Conservation (phyloP, 2,888 invertebrate species). For the Disparrhopalites patrizii region DNA sequence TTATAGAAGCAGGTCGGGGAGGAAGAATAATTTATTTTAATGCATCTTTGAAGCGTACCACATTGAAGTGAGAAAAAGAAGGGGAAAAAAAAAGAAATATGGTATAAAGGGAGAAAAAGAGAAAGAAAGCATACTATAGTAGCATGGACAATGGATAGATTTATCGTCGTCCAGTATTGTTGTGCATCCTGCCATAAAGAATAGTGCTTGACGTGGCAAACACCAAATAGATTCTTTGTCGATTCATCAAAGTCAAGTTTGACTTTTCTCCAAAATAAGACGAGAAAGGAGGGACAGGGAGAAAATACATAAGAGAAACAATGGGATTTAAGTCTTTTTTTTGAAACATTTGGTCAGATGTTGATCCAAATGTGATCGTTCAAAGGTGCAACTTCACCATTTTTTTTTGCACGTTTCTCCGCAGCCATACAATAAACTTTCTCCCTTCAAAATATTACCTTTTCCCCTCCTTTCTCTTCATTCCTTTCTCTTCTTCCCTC, state of each 20-base stretch:
- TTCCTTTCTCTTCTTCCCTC: no score
- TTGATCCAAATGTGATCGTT: background rate
- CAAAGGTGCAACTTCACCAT: background rate
- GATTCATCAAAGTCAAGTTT: constrained; percentile 14
- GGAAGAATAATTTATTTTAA: background rate
- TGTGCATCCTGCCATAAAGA: no score
- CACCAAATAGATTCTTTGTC: constrained; percentile 3
- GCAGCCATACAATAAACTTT: constrained; percentile 3
- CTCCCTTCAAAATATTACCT: background rate
- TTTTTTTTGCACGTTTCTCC: background rate
- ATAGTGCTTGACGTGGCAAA: no score
- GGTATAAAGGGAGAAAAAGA: background rate
- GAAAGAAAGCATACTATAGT: background rate
- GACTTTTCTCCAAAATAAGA: background rate
- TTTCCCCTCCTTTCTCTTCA: no score
- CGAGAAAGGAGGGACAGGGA: background rate
- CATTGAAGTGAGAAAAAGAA: background rate
- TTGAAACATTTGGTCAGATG: background rate
- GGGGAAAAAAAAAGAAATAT: background rate
- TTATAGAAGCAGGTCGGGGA: no score
- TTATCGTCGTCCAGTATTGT: no score
- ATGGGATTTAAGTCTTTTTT: no score
- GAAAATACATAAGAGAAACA: background rate
- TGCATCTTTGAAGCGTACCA: background rate
- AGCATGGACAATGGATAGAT: background rate